Evolutionary conservation across 1,140 invertebrate genomes (phyloP).

Genomic region (Thereuonema tuberculata): DNA sequence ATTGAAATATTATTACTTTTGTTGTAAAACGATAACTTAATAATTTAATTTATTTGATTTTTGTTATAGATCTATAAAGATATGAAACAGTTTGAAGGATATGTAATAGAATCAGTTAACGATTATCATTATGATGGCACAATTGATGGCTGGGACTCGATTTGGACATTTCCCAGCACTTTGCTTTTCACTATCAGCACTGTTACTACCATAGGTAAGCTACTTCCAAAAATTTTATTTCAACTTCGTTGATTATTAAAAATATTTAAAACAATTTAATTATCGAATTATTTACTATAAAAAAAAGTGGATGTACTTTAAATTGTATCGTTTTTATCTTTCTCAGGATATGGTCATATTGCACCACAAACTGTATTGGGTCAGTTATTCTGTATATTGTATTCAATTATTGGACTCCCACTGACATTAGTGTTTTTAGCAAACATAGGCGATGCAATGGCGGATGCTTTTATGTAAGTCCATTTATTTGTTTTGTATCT

Average conservation of each 20-base stretch:
- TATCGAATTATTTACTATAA: neutral
- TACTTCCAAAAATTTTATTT: neutral
- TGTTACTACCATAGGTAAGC: conserved; percentile 25
- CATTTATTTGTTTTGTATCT: neutral
- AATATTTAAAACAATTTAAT: neutral
- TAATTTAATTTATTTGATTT: too few relatives aligned
- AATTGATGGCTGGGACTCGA: conserved; percentile 18
- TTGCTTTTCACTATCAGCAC: conserved; percentile 24
- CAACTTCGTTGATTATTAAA: neutral
- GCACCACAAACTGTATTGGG: conserved; percentile 24
- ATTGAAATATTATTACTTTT: too few relatives aligned
- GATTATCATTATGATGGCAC: conserved; percentile 22
- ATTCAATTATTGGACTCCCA: conserved; percentile 26
- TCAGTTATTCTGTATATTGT: conserved; percentile 24
- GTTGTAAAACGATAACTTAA: too few relatives aligned
- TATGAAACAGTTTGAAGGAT: conserved; percentile 19
- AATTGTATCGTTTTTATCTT: neutral
- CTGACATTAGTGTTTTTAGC: conserved; percentile 26
- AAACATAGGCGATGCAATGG: conserved; percentile 27
- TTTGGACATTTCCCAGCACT: conserved; percentile 24
- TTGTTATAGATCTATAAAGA: conserved; percentile 15
- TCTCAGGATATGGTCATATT: conserved; percentile 29
- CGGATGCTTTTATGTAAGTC: conserved; percentile 30
- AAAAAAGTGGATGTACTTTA: neutral
- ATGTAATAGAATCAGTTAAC: conserved; percentile 18